Evolutionary conservation across 2,888 invertebrate genomes (phyloP), one percentile per base, ranked within the genome.

Genomic region (Abscondita cerata): DNA sequence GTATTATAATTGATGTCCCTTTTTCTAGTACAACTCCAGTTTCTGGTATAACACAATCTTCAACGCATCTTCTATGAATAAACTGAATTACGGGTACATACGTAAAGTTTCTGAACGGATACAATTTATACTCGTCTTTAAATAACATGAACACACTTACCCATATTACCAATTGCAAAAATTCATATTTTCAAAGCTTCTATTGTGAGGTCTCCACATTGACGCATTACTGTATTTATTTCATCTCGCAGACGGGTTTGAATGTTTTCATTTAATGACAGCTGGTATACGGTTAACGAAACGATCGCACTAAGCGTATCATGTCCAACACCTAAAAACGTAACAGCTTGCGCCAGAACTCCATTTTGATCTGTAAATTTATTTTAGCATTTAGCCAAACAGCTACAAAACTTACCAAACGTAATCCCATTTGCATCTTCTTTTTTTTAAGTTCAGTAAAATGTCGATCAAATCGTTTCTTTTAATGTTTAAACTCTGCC

Each of bases 301-400:
- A 84, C 69, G 0, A 81, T 77, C 1, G 81, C 77, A 16, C 83
- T 82, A 0, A 83, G 83, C 0, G 85, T 84, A 68, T 84, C 84
- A 68, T 81, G 83, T 0, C 84, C 84, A 19, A 84, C 85, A 1
- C 81, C 62, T 64, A 83, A 84, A 68, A 85, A 84, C 1, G 84
- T 80, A 0, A 83, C 72, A 0, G 81, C 77, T 59, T 84, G 82
- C 1, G 53, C 41, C 6, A 44, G n/a, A 4, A 53, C 1, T 11
- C 15, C 6, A 15, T 40, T 19, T n/a, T 20, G n/a, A 15, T 2
- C 53, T 44, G 9, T 9, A 44, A 31, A 25, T 25, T 25, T 25
- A 25, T 4, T 4, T 11, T 1, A 25, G 6, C 2, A 25, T 25
- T 6, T 25, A 25, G 6, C n/a, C n/a, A n/a, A n/a, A n/a, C n/a